A percentile compares a stretch with the other conserved stretches of the same genome.
Conservation (phyloP, 2,888 invertebrate genomes). For the Bedellia somnulentella region DNA sequence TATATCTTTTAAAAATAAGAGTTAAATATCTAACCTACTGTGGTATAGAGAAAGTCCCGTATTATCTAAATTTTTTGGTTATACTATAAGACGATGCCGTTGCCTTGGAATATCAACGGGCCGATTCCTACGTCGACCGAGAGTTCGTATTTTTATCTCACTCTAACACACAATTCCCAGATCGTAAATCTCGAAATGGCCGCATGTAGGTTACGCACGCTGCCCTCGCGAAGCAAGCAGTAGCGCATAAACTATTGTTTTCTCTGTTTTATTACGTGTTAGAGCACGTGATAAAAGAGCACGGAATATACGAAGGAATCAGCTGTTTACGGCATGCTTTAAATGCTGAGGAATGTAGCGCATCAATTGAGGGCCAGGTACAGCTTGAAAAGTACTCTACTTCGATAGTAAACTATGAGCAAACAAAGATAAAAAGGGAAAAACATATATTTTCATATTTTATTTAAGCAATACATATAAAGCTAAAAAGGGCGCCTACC, state of each 20-base stretch:
- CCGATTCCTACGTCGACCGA: slow-evolving; percentile 39
- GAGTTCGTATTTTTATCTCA: slow-evolving; percentile 55
- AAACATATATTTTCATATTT: too few relatives aligned
- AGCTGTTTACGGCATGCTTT: slow-evolving; percentile 61
- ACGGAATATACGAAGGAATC: slow-evolving; percentile 52
- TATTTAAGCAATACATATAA: too few relatives aligned
- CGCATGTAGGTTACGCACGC: slow-evolving; percentile 63
- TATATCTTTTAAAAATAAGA: too few relatives aligned
- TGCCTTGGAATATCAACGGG: slow-evolving; percentile 40
- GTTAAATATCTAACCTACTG: too few relatives aligned
- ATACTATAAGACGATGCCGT: slow-evolving; percentile 29
- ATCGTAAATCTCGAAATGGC: slow-evolving; percentile 64
- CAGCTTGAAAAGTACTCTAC: slow-evolving; percentile 35
- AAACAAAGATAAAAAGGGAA: too few relatives aligned
- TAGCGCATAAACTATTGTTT: slow-evolving; percentile 58
- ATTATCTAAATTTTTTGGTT: slow-evolving; percentile 20
- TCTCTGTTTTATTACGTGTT: slow-evolving; percentile 60
- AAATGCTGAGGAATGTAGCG: slow-evolving; percentile 59
- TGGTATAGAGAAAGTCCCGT: too few relatives aligned
- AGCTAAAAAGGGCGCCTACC: too few relatives aligned
- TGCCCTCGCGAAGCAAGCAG: slow-evolving; percentile 48
- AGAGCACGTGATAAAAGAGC: slow-evolving; percentile 54
- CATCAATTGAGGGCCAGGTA: slow-evolving; percentile 44
- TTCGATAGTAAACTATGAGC: too few relatives aligned
- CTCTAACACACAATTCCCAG: slow-evolving; percentile 62